Evolutionary conservation across 2,888 invertebrate species (phyloP).

Genomic region (Thecophora atra): DNA sequence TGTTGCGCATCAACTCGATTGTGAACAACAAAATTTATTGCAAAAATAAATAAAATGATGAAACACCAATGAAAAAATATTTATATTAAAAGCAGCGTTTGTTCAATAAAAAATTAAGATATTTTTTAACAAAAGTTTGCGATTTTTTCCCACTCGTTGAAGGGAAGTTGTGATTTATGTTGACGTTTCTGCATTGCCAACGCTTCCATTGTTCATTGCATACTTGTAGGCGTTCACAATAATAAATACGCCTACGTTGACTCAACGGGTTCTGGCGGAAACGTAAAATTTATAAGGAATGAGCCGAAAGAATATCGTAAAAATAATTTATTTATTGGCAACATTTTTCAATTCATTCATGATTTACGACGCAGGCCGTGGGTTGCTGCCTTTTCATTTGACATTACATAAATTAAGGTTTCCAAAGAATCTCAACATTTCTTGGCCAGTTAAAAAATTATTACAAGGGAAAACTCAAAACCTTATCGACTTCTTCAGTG

Average conservation of each 20-base stretch:
- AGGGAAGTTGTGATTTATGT: conserved; percentile 6
- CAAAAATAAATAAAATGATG: neutral
- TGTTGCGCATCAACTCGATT: neutral
- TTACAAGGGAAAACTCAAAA: too few species aligned
- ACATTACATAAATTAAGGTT: neutral
- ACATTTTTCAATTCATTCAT: neutral
- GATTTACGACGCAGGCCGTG: neutral
- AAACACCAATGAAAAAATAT: too few species aligned
- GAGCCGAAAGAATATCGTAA: neutral
- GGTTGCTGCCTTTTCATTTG: neutral
- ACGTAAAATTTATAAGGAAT: neutral
- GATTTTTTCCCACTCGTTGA: too few species aligned
- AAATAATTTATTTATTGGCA: neutral
- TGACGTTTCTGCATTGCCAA: neutral
- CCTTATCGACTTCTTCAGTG: too few species aligned
- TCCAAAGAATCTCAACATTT: neutral
- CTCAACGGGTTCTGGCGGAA: neutral
- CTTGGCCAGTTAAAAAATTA: neutral
- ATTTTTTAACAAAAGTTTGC: too few species aligned
- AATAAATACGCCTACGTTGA: conserved; percentile 1
- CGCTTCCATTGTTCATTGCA: conserved; percentile 11
- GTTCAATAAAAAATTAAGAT: too few species aligned
- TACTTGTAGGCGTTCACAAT: conserved; percentile 19
- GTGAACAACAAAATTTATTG: neutral
- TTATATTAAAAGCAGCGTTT: too few species aligned